Conservation (phyloP, 2,888 invertebrate genomes). For the Steinernema carpocapsae region DNA sequence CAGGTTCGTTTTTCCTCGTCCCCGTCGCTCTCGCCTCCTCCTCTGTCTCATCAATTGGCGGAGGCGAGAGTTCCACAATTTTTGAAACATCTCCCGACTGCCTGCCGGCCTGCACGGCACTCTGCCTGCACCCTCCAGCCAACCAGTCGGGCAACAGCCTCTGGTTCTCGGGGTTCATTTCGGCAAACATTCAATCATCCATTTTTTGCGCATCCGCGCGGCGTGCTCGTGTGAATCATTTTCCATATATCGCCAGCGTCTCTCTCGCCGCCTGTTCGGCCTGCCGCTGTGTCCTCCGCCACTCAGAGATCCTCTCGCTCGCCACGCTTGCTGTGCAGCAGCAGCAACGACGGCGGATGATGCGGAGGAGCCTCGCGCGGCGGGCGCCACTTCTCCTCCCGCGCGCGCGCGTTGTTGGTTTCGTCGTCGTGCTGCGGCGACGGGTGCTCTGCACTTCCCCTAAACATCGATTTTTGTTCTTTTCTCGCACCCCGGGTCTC, state of each 20-base stretch:
- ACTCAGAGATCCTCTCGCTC: too few species aligned
- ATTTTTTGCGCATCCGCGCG: constrained; percentile 28
- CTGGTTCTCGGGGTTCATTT: not conserved
- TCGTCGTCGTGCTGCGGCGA: not conserved
- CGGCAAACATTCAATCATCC: constrained; percentile 31
- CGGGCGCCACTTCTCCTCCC: not conserved
- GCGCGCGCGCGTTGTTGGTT: not conserved
- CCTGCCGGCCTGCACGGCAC: too few species aligned
- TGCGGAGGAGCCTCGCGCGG: not conserved
- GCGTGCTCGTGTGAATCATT: constrained; percentile 30
- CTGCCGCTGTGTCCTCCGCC: not conserved
- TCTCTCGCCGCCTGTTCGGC: not conserved
- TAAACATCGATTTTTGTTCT: constrained; percentile 26
- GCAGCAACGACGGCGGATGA: too few species aligned
- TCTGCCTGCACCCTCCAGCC: too few species aligned
- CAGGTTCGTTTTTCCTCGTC: not conserved
- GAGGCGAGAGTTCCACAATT: too few species aligned
- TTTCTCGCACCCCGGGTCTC: not conserved
- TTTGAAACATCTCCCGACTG: too few species aligned
- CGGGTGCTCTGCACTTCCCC: constrained; percentile 29
- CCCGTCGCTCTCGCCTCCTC: not conserved
- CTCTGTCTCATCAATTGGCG: too few species aligned
- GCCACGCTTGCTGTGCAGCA: too few species aligned
- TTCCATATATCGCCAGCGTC: constrained; percentile 22
- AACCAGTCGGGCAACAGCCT: not conserved